These are phyloP conservation scores for Cydia splendana DNA, from an alignment of 1,140 invertebrate genomes.

Conservation along the genomic window DNA sequence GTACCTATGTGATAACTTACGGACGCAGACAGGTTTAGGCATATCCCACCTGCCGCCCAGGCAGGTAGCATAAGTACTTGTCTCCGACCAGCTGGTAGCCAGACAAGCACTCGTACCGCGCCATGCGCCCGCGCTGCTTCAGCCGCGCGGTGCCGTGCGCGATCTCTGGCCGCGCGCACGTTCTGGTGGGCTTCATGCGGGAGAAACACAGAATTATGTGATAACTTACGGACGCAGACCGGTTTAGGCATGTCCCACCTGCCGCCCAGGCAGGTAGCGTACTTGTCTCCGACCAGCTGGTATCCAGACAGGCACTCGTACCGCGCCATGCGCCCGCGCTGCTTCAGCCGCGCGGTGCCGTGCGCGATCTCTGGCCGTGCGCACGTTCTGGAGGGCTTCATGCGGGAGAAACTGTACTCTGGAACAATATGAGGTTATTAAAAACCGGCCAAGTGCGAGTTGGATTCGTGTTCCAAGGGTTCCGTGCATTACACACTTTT, in stretches of 20 bases:
- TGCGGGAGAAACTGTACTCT: background rate
- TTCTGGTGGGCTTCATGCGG: background rate
- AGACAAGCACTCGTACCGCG: constrained; percentile 80
- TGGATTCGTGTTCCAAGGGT: no score
- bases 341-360: constrained; percentile 64
- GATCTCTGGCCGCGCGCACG: constrained; percentile 36
- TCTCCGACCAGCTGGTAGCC: constrained; percentile 83
- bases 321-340: constrained; percentile 75
- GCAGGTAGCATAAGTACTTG: constrained; percentile 82
- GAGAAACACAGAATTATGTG: background rate
- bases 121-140: constrained; percentile 70
- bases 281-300: constrained; percentile 82
- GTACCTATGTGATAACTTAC: constrained; percentile 82
- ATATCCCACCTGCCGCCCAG: constrained; percentile 81
- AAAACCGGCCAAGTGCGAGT: no score
- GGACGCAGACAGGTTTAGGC: constrained; percentile 82
- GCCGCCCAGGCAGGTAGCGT: constrained; percentile 81
- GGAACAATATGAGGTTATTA: background rate
- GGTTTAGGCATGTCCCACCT: constrained; percentile 82
- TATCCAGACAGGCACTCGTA: constrained; percentile 81
- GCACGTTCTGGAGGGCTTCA: background rate
- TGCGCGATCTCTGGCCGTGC: constrained; percentile 48
- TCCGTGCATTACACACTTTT: no score
- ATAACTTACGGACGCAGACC: constrained; percentile 84
- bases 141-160: constrained; percentile 67